Conservation (phyloP, 2,797 vertebrate genomes). For the Gouania willdenowi region DNA sequence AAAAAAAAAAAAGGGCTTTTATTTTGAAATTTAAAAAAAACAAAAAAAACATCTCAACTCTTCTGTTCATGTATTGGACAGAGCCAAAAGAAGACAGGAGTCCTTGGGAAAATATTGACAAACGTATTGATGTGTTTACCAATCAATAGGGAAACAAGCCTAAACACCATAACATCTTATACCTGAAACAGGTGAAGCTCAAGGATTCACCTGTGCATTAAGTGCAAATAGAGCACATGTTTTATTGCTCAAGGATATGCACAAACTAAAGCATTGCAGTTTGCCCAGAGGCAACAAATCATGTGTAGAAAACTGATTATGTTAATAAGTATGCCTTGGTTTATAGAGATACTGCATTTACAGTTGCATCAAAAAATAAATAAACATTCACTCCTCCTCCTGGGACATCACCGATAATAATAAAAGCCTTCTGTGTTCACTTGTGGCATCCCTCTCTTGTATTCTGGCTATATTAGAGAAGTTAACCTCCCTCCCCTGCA, state of each 20-base stretch:
- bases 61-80: neutral
- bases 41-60: neutral
- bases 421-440: slow-evolving; percentile 52
- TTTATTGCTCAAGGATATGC: slow-evolving; percentile 18
- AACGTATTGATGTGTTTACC: neutral
- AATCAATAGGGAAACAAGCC: slow-evolving; percentile 4
- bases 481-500: slow-evolving; percentile 68
- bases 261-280: slow-evolving; percentile 35
- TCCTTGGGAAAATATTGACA: slow-evolving; percentile 11
- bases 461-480: slow-evolving; percentile 67
- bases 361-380: neutral
- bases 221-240: slow-evolving; percentile 24
- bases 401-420: slow-evolving; percentile 44
- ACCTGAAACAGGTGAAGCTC: slow-evolving; percentile 1
- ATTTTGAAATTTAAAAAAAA: neutral
- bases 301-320: slow-evolving; percentile 35
- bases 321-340: slow-evolving; percentile 35
- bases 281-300: slow-evolving; percentile 19
- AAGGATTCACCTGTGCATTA: slow-evolving; percentile 21
- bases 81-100: neutral
- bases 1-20: neutral
- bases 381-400: slow-evolving; percentile 5
- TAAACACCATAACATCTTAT: slow-evolving; percentile 23
- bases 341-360: slow-evolving; percentile 14
- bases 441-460: slow-evolving; percentile 47